Evolutionary conservation across 2,113 vertebrate species (phyloP), one percentile per base, ranked within the genome.

Genomic region (Raja brachyura): DNA sequence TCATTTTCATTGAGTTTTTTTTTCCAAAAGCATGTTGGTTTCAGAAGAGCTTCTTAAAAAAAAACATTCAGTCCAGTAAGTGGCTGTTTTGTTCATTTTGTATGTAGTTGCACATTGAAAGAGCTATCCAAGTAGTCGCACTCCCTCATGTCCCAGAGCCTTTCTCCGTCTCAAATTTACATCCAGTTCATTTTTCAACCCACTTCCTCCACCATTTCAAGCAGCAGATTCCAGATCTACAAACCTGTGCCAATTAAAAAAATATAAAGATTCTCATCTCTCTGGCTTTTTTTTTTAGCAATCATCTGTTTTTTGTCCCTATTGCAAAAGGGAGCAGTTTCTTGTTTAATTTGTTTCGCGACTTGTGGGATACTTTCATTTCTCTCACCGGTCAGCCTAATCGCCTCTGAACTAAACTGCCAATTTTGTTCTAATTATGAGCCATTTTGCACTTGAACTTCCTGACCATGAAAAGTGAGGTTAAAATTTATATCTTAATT

Each of bases 401-500:
- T 48, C 31, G 66, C 88, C 61, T 90, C 66, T 39, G 63, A 90
- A 90, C 20, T 48, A 70, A 68, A 22, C 18, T 70, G 63, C 31
- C 66, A 70, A 70, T 68, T 90, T 90, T 39, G 31, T 90, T n/a
- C 31, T 90, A 48, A 70, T 92, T 73, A 73, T 68, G 88, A 33
- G 31, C 61, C 39, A 22, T 73, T 68, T 92, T 92, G 88, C 33
- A 66, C 88, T 48, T 92, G 63, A 66, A 90, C 63, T 90, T 73
- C 88, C 31, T 54, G 88, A 92, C 88, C 66, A 48, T 8, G 10
- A 48, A 33, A 92, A 68, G 18, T 48, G 16, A 33, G 33, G 8
- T 73, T 92, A 39, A 25, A 66, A 73, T 73, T 48, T 25, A 33
- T 48, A 92, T 48, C 6, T 66, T 73, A 31, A 70, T 48, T 73